These are phyloP conservation scores for Chiroxiphia lanceolata DNA, from an alignment of 2,797 vertebrate species.

Conservation along the genomic window DNA sequence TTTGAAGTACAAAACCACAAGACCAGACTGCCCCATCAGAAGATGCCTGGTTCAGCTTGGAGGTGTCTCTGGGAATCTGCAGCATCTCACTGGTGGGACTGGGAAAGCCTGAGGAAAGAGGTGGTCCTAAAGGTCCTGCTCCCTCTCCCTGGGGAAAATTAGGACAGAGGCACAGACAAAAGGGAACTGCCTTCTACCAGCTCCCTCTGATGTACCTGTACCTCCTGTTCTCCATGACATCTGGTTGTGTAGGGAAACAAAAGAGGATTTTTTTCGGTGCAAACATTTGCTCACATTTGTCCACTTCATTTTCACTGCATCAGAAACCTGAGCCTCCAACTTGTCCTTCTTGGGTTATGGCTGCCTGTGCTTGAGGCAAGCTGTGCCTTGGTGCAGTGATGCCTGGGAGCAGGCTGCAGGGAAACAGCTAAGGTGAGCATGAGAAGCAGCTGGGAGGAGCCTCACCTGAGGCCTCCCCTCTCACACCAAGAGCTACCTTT, in stretches of 20 bases:
- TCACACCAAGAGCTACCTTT: not conserved
- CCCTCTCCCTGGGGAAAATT: not conserved
- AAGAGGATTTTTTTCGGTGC: not conserved
- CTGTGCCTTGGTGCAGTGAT: not conserved
- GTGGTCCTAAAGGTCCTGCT: not conserved
- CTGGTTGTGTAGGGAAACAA: not conserved
- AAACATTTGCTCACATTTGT: not conserved
- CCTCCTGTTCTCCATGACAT: fast-evolving
- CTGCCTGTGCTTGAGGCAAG: not conserved
- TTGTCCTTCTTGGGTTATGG: not conserved
- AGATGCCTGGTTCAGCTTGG: not conserved
- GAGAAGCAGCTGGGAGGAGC: not conserved
- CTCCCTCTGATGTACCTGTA: not conserved
- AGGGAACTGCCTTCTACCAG: not conserved
- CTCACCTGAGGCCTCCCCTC: not conserved
- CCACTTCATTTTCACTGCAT: not conserved
- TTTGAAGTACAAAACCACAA: not conserved
- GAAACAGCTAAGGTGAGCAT: fast-evolving
- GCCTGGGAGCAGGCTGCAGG: not conserved
- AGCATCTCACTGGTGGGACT: not conserved
- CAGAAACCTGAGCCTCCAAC: not conserved
- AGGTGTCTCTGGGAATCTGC: not conserved
- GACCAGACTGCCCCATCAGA: not conserved
- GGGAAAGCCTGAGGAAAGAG: not conserved
- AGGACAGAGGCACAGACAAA: fast-evolving